Evolutionary conservation across 1,140 invertebrate species (phyloP), one percentile per base, ranked within the genome.

Genomic region (Acromyrmex echinatior): DNA sequence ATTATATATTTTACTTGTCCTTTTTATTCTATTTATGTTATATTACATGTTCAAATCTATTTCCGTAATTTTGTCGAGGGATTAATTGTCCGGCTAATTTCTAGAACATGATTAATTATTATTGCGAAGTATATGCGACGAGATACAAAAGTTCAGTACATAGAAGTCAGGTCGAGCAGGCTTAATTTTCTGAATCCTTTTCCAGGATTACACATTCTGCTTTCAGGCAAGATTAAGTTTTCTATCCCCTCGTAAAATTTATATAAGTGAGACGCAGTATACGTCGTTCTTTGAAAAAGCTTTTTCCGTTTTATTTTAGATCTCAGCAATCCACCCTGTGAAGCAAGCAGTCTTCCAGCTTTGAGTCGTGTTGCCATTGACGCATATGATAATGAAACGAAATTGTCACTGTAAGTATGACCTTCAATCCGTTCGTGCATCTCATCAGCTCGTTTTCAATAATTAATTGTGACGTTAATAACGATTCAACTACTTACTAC

Each of bases 281-380:
- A 39, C 25, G 1, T 35, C 16, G 21, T 14, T 1, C 18, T 81
- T 53, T 79, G 6, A 80, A 14, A 5, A 70, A 25, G 14, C 28
- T 53, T 10, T 71, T 77, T 68, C 71, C 39, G 2, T n/a, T 31
- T 25, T 56, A 56, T 91, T 89, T n/a, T 87, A 94, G 93, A 94
- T 88, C 82, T 93, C n/a, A 93, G 91, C 53, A 92, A 85, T 53
- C 93, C 92, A n/a, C 93, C 92, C 2, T 93, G 85, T 58, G 92
- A 93, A 87, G 93, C 93, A 1, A 93, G 86, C 39, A 94, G 93
- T 78, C 92, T 94, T 80, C 93, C 93, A 7, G 92, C 84, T 53
- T 80, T 94, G 3, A 86, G 89, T 31, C 88, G 70, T 25, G 86
- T 88, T 6, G 76, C 86, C 45, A 88, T 90, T 62, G 91, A 93